Evolutionary conservation across 2,888 invertebrate genomes (phyloP).

Genomic region (Mantis religiosa): DNA sequence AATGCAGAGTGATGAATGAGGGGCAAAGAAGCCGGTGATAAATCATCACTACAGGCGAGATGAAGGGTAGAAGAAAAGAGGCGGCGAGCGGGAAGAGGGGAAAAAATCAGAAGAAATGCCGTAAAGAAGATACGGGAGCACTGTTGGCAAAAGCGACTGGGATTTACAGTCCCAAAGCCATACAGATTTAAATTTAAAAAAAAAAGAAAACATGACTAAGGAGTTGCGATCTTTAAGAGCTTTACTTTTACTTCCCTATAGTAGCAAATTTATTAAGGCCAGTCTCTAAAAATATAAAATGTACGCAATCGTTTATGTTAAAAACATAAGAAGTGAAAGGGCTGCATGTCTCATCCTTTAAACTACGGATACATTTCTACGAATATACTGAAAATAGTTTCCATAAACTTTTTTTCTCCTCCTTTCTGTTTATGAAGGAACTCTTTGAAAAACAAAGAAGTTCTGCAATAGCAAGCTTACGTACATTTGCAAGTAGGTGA

Average conservation of each 20-base stretch:
- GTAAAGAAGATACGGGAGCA: not conserved
- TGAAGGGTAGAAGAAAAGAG: not conserved
- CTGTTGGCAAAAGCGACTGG: not conserved
- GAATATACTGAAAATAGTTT: no score
- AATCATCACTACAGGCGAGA: not conserved
- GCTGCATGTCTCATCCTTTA: no score
- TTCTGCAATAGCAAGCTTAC: no score
- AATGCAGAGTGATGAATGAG: slow-evolving; percentile 8
- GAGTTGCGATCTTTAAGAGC: not conserved
- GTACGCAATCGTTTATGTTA: no score
- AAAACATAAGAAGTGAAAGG: no score
- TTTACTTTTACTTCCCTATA: not conserved
- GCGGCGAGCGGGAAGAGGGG: not conserved
- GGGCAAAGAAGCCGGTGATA: not conserved
- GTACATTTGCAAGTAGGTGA: no score
- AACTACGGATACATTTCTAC: no score
- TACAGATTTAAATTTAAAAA: not conserved
- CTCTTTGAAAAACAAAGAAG: no score
- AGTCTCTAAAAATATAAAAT: not conserved
- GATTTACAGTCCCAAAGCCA: not conserved
- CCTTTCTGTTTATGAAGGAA: no score
- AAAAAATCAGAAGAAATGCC: not conserved
- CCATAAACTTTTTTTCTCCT: no score
- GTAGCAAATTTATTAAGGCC: not conserved
- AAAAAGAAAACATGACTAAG: not conserved